Evolutionary conservation across 2,113 vertebrate species (phyloP), one percentile per base, ranked within the genome.

Genomic region (Python bivittatus): DNA sequence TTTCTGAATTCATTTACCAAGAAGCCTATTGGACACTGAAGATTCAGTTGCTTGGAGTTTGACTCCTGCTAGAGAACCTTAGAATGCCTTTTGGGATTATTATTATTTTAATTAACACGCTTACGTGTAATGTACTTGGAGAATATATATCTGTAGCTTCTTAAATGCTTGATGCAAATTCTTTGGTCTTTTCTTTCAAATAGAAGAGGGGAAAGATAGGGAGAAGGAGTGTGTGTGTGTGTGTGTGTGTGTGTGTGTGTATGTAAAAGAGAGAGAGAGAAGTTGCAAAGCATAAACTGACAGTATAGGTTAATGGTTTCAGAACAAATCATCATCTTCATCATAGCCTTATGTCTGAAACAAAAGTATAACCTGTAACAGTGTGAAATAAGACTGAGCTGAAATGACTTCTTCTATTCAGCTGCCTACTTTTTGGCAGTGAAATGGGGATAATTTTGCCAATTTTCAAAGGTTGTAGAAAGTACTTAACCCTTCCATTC

Each of bases 1-100:
- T 94, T 96, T 95, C 92, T 94, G 86, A 96, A 95, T 96, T 96
- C 90, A 95, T 96, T 96, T 95, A 94, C 96, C 91, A 97, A 97
- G 95, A 93, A 96, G 91, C 56, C 92, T 96, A 93, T 86, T 56
- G 94, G 91, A 95, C 93, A 95, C 93, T 91, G 72, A 94, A 96
- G 94, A 56, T 95, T 96, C 93, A 93, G 94, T 96, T 94, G 95
- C 93, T 90, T 96, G 64, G 88, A 96, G 86, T 96, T 88, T 95
- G 93, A 27, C 22, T 95, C 92, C 94, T 93, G 48, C 89, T 92
- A 48, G 86, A 79, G 95, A 97, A 96, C 68, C 57, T 92, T 57
- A 44, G 87, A 94, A 91, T 93, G n/a, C 95, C 92, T 92, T 87
- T 58, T 90, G 96, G 94, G 72, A 94, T 96, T 95, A 88, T 94